Base-by-base conservation (phyloP, 2,797 vertebrate genomes). In the Macropus fuliginosus region DNA sequence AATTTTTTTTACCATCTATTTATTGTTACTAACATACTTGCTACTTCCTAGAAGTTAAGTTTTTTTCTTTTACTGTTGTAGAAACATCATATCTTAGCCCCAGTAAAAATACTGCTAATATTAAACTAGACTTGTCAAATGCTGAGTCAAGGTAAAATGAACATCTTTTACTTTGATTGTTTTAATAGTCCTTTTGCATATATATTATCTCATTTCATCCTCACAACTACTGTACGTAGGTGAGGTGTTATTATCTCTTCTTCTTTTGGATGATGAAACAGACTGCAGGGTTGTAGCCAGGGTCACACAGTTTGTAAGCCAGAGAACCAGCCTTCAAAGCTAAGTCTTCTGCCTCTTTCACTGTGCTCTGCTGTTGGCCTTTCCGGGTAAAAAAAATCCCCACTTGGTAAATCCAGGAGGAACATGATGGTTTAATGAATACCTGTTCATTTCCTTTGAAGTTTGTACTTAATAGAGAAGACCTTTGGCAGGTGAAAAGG, bases 61-160 rank as follows among this genome's bases (percentile, higher is more conserved):
- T 66, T 96, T 97, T 28, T 52, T 91, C n/a, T 96, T 97, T 28
- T 52, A 95, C 52, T 46, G 97, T 94, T 97, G 93, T 34, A 96
- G 55, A 96, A 96, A 97, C 74, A 66, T 94, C 90, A 91, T 91
- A 96, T 93, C 54, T 62, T 95, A 96, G 93, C 52, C 81, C 54
- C 57, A 89, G 94, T 27, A 94, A 93, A 95, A 95, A 91, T 93
- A 95, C 90, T 95, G 92, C 92, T 56, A 74, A 92, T 93, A 93
- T 40, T 96, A 93, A 92, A 91, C 96, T 98, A 97, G 92, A 98
- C 97, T 97, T 98, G 98, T 98, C 98, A 99, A 98, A 98, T 98
- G 98, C 98, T 97, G 99, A 99, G 98, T 98, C 98, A 99, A 99
- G 98, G 98, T 97, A 96, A 97, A 96, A 94, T 92, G 94, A 92